Conservation (phyloP, 1,140 invertebrate genomes). For the Sinella curviseta region DNA sequence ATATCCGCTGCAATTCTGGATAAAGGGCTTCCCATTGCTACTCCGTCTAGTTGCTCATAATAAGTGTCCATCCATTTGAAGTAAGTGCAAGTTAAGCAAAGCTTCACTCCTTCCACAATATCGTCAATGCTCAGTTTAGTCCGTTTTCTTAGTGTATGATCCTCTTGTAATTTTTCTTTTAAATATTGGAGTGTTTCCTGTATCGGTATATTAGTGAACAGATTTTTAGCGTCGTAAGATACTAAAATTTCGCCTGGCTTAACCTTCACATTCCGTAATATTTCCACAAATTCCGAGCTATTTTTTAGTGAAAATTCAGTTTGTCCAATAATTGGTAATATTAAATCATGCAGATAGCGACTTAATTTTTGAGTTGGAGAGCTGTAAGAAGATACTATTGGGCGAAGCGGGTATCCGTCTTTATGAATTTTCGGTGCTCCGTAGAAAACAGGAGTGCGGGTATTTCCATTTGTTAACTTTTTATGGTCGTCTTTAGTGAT, state of each 20-base stretch:
- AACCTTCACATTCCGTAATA: conserved; percentile 9
- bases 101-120: conserved; percentile 33
- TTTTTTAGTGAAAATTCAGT: conserved; percentile 17
- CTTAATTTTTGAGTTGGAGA: conserved; percentile 38
- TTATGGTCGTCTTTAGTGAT: no score
- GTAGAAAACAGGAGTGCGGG: conserved; percentile 32
- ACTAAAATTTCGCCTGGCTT: conserved; percentile 29
- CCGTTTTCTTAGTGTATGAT: not conserved
- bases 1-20: conserved; percentile 29
- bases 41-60: conserved; percentile 40
- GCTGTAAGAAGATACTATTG: conserved; percentile 48
- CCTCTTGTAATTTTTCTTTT: not conserved
- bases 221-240: conserved; percentile 37
- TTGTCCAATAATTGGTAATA: not conserved
- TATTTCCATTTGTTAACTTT: not conserved
- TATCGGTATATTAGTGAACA: conserved; percentile 43
- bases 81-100: conserved; percentile 34
- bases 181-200: not conserved
- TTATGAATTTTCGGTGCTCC: conserved; percentile 52
- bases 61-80: conserved; percentile 33
- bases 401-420: conserved; percentile 42
- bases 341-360: conserved; percentile 41
- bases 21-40: conserved; percentile 42
- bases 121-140: conserved; percentile 18
- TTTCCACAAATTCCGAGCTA: conserved; percentile 28